Evolutionary conservation across 2,797 vertebrate species (phyloP).

Genomic region (Macropus fuliginosus): DNA sequence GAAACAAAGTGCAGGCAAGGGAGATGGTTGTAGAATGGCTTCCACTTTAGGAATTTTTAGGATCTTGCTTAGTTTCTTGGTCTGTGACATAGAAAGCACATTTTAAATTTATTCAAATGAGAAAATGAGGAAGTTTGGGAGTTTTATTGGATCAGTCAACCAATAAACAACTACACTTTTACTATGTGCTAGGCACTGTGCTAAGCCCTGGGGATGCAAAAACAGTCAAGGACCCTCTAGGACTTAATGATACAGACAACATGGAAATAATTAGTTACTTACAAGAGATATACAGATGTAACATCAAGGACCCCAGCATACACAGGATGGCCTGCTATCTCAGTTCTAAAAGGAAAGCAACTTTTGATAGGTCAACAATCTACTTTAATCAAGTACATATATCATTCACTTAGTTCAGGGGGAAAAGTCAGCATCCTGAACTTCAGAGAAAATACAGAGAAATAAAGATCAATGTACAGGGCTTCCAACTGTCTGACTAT

Average conservation of each 20-base stretch:
- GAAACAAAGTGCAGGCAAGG: neutral
- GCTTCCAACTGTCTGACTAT: too few species aligned
- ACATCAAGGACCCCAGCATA: too few species aligned
- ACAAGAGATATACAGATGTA: neutral
- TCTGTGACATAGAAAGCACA: conserved; percentile 42
- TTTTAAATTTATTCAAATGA: conserved; percentile 29
- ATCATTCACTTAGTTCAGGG: too few species aligned
- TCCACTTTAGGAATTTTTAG: neutral
- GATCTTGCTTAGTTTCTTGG: conserved; percentile 18
- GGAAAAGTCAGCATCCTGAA: too few species aligned
- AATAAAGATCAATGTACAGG: too few species aligned
- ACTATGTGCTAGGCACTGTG: neutral
- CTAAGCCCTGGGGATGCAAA: neutral
- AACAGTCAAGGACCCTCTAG: neutral
- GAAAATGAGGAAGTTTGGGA: neutral
- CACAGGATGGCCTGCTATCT: too few species aligned
- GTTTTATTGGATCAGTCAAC: neutral
- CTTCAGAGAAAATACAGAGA: too few species aligned
- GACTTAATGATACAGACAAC: neutral
- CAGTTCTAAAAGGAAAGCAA: too few species aligned
- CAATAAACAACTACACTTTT: neutral
- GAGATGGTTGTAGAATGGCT: neutral
- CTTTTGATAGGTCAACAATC: too few species aligned
- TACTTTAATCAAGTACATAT: too few species aligned
- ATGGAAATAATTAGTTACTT: neutral